These are phyloP conservation scores for Hydrozoanthus gracilis DNA, from an alignment of 92 coral and sea anemone species.

Conservation along the genomic window DNA sequence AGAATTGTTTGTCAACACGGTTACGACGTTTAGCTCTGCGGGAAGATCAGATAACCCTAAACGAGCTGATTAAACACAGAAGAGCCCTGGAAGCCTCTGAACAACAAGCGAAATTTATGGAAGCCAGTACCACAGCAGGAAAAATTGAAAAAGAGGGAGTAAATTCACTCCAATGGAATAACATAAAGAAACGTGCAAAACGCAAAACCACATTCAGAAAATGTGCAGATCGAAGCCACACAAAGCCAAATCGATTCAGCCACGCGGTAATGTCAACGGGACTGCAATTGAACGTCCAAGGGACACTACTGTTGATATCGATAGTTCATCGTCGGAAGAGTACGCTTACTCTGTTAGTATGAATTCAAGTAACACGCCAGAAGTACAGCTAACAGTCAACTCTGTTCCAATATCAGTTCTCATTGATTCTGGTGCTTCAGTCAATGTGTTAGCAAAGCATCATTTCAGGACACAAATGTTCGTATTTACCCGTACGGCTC, in stretches of 20 bases:
- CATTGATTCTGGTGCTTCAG: constrained; percentile 68
- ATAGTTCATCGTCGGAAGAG: constrained; percentile 28
- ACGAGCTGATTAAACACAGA: constrained; percentile 19
- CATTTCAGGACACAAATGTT: constrained; percentile 32
- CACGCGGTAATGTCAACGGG: background rate
- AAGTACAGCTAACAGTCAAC: constrained; percentile 16
- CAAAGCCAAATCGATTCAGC: background rate
- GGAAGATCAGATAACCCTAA: constrained; percentile 3
- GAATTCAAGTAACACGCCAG: background rate
- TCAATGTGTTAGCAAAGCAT: constrained; percentile 38
- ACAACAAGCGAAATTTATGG: constrained; percentile 43
- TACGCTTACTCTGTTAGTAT: background rate
- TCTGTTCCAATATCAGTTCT: constrained; percentile 45
- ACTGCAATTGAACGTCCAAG: background rate
- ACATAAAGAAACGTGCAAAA: background rate
- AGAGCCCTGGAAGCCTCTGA: constrained; percentile 51
- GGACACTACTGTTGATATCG: background rate
- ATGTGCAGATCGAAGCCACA: constrained; percentile 21
- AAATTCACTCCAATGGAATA: background rate
- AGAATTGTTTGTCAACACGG: constrained; percentile 30
- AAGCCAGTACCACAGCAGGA: background rate
- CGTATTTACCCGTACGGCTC: constrained; percentile 31
- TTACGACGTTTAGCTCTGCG: constrained; percentile 33
- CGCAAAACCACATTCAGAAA: constrained; percentile 27
- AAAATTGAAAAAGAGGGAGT: constrained; percentile 11